Evolutionary conservation across 1,140 invertebrate genomes (phyloP).

Genomic region (Akabosia matsudoensis): DNA sequence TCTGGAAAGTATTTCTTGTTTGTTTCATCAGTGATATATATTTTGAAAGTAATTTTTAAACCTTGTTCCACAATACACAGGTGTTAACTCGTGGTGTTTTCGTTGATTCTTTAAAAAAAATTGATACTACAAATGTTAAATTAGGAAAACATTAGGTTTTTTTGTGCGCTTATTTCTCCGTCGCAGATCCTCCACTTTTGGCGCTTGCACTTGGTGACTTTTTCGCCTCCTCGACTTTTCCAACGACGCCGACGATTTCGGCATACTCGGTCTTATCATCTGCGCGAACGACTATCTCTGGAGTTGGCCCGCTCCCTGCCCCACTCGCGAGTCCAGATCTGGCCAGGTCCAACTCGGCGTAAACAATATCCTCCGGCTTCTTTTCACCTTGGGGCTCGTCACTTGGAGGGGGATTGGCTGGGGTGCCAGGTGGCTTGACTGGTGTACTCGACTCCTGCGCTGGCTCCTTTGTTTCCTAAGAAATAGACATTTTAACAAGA

Average conservation of each 20-base stretch:
- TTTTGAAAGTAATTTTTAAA: no score
- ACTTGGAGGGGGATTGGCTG: not conserved
- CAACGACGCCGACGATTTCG: constrained; percentile 57
- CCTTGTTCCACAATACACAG: no score
- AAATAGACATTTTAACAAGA: not conserved
- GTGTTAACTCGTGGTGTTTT: no score
- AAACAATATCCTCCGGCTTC: constrained; percentile 56
- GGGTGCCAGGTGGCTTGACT: not conserved
- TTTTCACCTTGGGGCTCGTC: constrained; percentile 30
- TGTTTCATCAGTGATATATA: no score
- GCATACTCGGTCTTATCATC: constrained; percentile 61
- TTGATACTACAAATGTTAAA: no score
- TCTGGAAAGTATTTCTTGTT: no score
- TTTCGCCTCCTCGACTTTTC: not conserved
- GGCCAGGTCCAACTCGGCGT: constrained; percentile 60
- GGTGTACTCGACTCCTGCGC: constrained; percentile 8
- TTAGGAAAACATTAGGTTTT: not conserved
- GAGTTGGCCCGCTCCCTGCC: constrained; percentile 28
- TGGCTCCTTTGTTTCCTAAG: constrained; percentile 39
- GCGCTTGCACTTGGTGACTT: constrained; percentile 32
- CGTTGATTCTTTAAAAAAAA: no score
- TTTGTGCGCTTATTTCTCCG: not conserved
- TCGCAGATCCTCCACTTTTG: not conserved
- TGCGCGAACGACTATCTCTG: constrained; percentile 52
- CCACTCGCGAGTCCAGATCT: constrained; percentile 40